Evolutionary conservation across 2,797 vertebrate genomes (phyloP).

Genomic region (Sebastes glaucus): DNA sequence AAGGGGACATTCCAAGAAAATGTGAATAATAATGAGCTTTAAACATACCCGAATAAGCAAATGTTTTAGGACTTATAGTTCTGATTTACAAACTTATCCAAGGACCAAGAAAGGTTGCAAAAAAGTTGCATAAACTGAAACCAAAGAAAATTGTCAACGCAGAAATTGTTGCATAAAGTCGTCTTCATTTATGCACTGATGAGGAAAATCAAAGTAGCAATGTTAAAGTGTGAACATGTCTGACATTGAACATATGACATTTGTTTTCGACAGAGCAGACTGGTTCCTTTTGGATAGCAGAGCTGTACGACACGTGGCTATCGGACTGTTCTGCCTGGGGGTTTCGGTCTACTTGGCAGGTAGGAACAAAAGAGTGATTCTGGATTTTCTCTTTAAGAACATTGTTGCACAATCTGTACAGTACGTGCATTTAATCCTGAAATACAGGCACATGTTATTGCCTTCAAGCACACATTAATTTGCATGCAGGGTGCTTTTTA

Average conservation of each 20-base stretch:
- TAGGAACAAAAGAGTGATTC: conserved; percentile 58
- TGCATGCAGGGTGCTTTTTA: neutral
- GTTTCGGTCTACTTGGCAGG: conserved; percentile 91
- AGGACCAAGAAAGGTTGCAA: neutral
- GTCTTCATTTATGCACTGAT: neutral
- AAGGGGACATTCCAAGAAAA: conserved; percentile 51
- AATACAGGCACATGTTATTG: neutral
- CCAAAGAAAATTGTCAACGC: neutral
- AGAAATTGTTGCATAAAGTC: neutral
- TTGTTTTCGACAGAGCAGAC: conserved; percentile 83
- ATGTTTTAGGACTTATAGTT: neutral
- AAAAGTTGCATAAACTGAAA: neutral
- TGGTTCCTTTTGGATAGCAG: conserved; percentile 92
- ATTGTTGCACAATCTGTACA: neutral
- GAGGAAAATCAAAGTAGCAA: neutral
- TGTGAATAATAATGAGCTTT: conserved; percentile 40
- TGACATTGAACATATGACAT: neutral
- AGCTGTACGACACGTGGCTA: conserved; percentile 84
- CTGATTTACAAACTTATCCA: neutral
- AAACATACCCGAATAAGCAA: neutral
- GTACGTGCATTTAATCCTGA: neutral
- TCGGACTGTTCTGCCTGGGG: conserved; percentile 92
- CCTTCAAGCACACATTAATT: neutral
- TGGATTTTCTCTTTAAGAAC: neutral
- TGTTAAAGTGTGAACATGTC: neutral